Percentiles rank a stretch among this genome's conserved stretches.
phyloP scores from a whole-genome alignment of 2,797 vertebrate genomes.

The Peromyscus attwateri region DNA sequence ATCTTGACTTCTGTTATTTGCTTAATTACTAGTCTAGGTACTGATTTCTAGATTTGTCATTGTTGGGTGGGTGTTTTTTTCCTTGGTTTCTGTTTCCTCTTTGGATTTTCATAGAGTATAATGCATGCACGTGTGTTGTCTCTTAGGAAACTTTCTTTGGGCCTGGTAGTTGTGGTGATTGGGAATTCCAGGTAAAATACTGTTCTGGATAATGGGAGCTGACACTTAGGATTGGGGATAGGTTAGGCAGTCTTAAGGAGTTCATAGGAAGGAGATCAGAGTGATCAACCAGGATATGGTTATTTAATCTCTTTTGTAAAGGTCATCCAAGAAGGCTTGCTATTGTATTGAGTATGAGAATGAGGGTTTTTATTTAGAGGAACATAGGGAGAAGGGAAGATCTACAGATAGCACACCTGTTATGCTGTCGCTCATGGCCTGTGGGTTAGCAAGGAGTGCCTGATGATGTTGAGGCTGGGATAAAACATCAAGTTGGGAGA shows the following conservation, averaged over 20 bases:
- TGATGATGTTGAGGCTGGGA: background rate
- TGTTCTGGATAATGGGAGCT: too few species aligned
- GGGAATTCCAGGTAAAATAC: too few species aligned
- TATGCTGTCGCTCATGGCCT: background rate
- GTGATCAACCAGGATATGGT: background rate
- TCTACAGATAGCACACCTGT: background rate
- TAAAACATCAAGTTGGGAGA: background rate
- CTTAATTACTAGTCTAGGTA: background rate
- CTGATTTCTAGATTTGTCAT: too few species aligned
- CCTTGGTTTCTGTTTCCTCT: background rate
- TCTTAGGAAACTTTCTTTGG: too few species aligned
- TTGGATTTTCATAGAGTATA: background rate
- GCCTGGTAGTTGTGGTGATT: too few species aligned
- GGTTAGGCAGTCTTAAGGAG: too few species aligned
- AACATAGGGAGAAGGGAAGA: background rate
- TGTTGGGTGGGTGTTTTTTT: too few species aligned
- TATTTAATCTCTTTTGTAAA: background rate
- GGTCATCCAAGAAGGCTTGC: background rate
- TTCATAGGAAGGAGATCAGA: background rate
- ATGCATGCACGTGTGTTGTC: too few species aligned
- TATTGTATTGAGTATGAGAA: background rate
- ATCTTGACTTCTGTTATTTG: background rate
- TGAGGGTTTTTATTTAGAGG: background rate
- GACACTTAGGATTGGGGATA: too few species aligned
- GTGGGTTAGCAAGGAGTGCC: background rate